These are phyloP conservation scores for Trididemnum nubilum DNA, from an alignment of 23 tunicate species.

Conservation along the genomic window DNA sequence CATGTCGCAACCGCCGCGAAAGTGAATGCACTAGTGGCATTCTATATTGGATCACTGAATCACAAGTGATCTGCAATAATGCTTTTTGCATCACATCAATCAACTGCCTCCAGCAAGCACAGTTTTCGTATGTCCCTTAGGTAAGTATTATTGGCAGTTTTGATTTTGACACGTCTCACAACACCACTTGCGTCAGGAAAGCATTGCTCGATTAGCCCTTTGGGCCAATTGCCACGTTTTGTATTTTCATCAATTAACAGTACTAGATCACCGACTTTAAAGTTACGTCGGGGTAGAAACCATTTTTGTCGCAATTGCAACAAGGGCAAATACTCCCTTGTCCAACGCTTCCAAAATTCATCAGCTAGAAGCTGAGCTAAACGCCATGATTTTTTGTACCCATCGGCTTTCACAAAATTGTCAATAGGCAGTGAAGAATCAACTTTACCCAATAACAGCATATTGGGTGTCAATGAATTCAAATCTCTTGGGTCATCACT, in stretches of 20 bases:
- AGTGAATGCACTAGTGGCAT: neutral
- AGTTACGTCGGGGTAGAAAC: conserved; percentile 25
- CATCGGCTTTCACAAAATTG: conserved; percentile 37
- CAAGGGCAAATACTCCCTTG: conserved; percentile 25
- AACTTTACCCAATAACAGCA: conserved; percentile 8
- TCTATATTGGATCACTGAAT: neutral
- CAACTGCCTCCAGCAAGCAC: conserved; percentile 5
- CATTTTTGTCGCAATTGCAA: conserved; percentile 41
- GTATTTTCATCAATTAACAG: conserved; percentile 20
- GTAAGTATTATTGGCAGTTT: neutral
- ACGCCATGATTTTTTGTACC: conserved; percentile 13
- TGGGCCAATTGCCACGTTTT: conserved; percentile 42
- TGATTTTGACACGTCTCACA: conserved; percentile 24
- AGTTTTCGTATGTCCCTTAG: conserved; percentile 25
- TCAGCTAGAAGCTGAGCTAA: neutral
- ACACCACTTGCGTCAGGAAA: conserved; percentile 27
- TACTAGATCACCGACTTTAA: conserved; percentile 27
- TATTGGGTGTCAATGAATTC: conserved; percentile 14
- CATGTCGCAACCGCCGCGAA: neutral
- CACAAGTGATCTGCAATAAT: neutral
- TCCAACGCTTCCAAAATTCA: conserved; percentile 34
- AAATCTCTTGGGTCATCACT: conserved; percentile 33
- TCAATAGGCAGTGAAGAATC: conserved; percentile 26
- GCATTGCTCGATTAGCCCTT: conserved; percentile 6
- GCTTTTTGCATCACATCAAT: neutral